phyloP scores from a whole-genome alignment of 1,140 invertebrate genomes.

The Anagrus nilaparvatae region DNA sequence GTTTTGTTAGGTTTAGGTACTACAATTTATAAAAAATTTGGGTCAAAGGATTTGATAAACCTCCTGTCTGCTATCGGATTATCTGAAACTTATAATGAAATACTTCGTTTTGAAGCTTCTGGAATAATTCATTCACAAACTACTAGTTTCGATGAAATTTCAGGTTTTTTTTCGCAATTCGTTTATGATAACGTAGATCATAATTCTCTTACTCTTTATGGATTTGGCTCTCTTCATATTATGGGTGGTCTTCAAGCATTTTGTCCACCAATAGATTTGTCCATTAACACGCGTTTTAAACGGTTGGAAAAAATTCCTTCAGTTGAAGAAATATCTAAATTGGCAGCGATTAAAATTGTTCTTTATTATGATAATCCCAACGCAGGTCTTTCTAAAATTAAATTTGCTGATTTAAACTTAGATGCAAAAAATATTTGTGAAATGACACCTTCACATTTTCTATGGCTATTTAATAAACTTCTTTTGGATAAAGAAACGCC shows the following conservation, averaged over 20 bases:
- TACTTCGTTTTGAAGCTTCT: constrained; percentile 22
- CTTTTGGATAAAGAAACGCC: not conserved
- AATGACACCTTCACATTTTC: not conserved
- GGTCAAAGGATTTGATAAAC: constrained; percentile 13
- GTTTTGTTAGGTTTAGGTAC: constrained; percentile 10
- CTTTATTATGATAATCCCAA: not conserved
- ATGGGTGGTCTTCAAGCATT: constrained; percentile 15
- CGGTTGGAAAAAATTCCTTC: not conserved
- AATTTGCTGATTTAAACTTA: constrained; percentile 1
- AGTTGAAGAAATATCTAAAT: not conserved
- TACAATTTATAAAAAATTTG: constrained; percentile 14
- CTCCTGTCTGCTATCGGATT: constrained; percentile 14
- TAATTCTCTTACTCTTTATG: constrained; percentile 21
- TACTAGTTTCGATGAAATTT: constrained; percentile 4
- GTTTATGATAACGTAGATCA: constrained; percentile 31
- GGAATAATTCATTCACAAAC: constrained; percentile 17
- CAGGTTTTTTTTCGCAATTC: constrained; percentile 24
- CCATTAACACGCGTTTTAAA: not conserved
- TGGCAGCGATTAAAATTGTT: not conserved
- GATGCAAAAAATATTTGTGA: not conserved
- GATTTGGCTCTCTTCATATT: constrained; percentile 15
- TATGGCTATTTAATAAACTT: constrained; percentile 7
- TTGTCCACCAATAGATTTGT: not conserved
- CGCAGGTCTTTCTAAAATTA: not conserved
- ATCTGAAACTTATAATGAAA: constrained; percentile 12